Evolutionary conservation across 2,113 vertebrate species (phyloP).

Genomic region (Solenodon paradoxus): DNA sequence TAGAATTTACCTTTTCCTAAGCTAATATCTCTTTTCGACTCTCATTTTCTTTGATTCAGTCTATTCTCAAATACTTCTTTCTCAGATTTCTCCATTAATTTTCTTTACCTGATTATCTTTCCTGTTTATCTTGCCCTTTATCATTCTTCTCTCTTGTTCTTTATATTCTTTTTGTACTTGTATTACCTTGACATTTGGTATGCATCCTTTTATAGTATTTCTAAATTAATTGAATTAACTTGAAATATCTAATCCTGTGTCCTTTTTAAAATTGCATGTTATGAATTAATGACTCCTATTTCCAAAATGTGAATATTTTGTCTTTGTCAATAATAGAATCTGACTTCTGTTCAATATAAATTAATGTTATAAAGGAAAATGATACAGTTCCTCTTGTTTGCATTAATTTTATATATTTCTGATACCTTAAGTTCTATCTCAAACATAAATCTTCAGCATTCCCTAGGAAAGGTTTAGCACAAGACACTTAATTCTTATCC

Average conservation of each 20-base stretch:
- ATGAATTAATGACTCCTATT: background rate
- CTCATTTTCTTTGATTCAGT: background rate
- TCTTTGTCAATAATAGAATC: background rate
- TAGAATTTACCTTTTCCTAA: background rate
- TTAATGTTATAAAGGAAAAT: background rate
- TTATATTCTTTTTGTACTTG: background rate
- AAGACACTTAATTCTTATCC: background rate
- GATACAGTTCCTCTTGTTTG: background rate
- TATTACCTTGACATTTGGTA: background rate
- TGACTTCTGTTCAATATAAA: background rate
- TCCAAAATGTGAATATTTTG: background rate
- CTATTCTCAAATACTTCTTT: background rate
- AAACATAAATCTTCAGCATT: background rate
- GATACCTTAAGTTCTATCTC: background rate
- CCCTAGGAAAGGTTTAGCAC: background rate
- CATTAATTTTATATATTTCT: background rate
- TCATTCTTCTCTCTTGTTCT: background rate
- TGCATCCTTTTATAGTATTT: background rate
- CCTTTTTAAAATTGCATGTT: conserved; percentile 8
- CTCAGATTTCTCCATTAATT: background rate
- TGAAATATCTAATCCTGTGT: conserved; percentile 17
- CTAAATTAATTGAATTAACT: background rate
- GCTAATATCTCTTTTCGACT: background rate
- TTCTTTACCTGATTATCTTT: background rate
- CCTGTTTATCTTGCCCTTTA: background rate